Base-by-base conservation (phyloP, 2,113 vertebrate species). In the Rhynchopsitta pachyrhyncha region DNA sequence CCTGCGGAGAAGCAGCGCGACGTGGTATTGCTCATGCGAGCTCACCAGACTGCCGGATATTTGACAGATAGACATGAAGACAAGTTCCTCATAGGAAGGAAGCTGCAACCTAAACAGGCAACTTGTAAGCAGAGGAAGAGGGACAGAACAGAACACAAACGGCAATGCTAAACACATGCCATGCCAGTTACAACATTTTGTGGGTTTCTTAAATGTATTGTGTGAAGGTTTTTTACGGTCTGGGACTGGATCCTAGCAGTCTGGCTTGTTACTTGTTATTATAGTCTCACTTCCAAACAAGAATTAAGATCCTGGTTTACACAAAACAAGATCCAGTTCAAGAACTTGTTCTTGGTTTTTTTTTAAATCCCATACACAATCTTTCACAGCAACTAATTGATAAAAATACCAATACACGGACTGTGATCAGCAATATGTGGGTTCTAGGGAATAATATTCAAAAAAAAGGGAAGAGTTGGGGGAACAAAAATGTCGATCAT, bases 71-170 rank as follows among this genome's bases (percentile, higher is more conserved):
- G 41, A 78, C 73, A 82, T 4, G n/a, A 90, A 79, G 63, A 76
- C 91, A 76, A 78, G 77, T n/a, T 82, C 84, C 70, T 73, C 67
- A 50, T 12, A 75, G 93, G 73, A 96, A 96, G 91, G 92, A 96
- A 94, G 46, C 23, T 22, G 74, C 49, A 84, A 70, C 63, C 60
- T 81, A 94, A 94, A 95, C 3, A 95, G 44, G 33, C 68, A 81
- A 68, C 88, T 85, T 77, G 66, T 83, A 97, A 97, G 91, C 62
- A 88, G 46, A 95, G 80, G 59, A 94, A 81, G 66, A 81, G 5
- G 55, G 18, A 86, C 3, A 77, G 46, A 81, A 93, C 79, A 92
- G 75, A 93, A 82, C 47, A 90, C 17, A 68, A 89, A 89, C 2
- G 11, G 59, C 59, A 14, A 4, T 7, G 7, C 27, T 64, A 52